Evolutionary conservation across 2,888 invertebrate genomes (phyloP), one percentile per base, ranked within the genome.

Genomic region (Molanna angustata): DNA sequence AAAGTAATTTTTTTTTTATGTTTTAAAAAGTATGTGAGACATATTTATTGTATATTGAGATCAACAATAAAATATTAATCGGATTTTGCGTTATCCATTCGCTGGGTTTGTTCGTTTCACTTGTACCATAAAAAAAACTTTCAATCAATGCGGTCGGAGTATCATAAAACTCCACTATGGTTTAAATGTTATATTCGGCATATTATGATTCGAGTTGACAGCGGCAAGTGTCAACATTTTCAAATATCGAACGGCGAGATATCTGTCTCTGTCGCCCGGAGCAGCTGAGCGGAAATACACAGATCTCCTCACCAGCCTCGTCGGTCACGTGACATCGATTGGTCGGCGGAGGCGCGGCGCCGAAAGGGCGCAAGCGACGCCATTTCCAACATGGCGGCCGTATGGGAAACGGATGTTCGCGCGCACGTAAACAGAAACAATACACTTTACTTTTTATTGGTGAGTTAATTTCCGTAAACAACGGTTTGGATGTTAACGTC

Each of bases 291-390:
- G 50, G 50, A 49, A 33, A 27, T 18, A 32, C 19, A 22, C 44
- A 20, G 42, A 48, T 18, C 31, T 40, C 33, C 50, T 32, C 45
- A 18, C 43, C 44, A 49, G 49, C 49, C 61, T 61, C 61, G 49
- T 27, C 47, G 43, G 53, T 58, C 61, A 62, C 67, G 69, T 68
- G 68, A 66, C 66, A 59, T 60, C 64, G 68, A 67, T 69, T 62
- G 58, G 57, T 37, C 54, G 49, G 33, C 55, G 42, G 49, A 43
- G 51, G 49, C 52, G 48, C 52, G 52, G 52, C 57, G 44, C 54
- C 43, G n/a, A n/a, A 57, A 52, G 33, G 58, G 42, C 52, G 47
- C 54, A 52, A 55, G 48, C 52, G 52, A 55, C 57, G 44, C 54
- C 43, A 50, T 49, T 48, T 56, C 53, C 58, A 58, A 58, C 49